Base-by-base conservation (phyloP, 2,888 invertebrate genomes). In the Melinaea marsaeus region DNA sequence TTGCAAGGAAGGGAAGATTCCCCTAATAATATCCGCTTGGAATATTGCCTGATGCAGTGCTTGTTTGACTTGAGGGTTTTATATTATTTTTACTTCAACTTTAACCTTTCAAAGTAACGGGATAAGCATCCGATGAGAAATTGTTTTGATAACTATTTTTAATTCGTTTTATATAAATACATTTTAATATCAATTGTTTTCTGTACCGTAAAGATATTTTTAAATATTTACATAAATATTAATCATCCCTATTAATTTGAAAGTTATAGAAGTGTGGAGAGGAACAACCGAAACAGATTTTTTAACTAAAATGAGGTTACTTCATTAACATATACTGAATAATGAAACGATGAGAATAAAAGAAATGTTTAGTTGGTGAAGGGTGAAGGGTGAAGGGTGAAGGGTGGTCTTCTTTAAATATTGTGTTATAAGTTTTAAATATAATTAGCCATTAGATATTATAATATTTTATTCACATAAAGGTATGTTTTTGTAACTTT, bases 1-100 rank as follows among this genome's bases (percentile, higher is more conserved):
- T 82, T 84, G 84, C 83, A 80, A 78, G 75, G 78, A 78, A 79
- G 81, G 83, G 85, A 77, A 80, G 74, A 67, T 73, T 74, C 77
- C 77, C 80, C 78, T 73, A 75, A 77, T 81, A 76, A 71, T 77
- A 77, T 80, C 82, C 83, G 80, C 79, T 69, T 77, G 73, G 73
- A 77, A 81, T 79, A 84, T 81, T 80, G 76, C 76, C 77, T 78
- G 75, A 75, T 82, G 82, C 82, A 82, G 63, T 69, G 59, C 67
- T 69, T 67, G 66, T 65, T 60, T 63, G 66, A 67, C 65, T 61
- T 42, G 48, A 35, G 45, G 61, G 6, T 55, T 45, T n/a, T 35
- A 56, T 13, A 4, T 35, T 13, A 37, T 22, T 46, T 46, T 13
- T 13, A 51, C 35, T 48, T 37, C 11, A 46, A 47, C 47, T 13